Evolutionary conservation across 2,888 invertebrate genomes (phyloP).

Genomic region (Pharmacophagus antenor): DNA sequence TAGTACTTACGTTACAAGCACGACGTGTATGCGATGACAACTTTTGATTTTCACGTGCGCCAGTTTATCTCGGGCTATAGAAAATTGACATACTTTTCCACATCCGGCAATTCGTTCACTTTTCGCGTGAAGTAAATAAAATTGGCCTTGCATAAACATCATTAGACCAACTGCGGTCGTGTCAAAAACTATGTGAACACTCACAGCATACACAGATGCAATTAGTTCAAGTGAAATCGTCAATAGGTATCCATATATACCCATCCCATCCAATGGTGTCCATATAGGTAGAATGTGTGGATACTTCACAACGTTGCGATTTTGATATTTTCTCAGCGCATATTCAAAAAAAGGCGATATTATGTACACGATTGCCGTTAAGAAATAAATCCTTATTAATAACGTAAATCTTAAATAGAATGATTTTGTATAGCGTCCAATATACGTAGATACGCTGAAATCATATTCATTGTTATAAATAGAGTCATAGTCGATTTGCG

Average conservation of each 20-base stretch:
- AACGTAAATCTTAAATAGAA: slow-evolving; percentile 43
- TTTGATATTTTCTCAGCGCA: slow-evolving; percentile 37
- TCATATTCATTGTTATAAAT: slow-evolving; percentile 42
- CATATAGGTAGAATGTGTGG: slow-evolving; percentile 63
- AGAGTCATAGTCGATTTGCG: slow-evolving; percentile 42
- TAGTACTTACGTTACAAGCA: slow-evolving; percentile 51
- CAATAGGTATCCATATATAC: slow-evolving; percentile 44
- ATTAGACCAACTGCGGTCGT: slow-evolving; percentile 54
- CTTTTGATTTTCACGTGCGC: slow-evolving; percentile 54
- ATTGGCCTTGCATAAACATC: slow-evolving; percentile 64
- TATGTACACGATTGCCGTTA: slow-evolving; percentile 50
- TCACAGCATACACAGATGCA: slow-evolving; percentile 53
- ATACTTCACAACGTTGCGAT: slow-evolving; percentile 34
- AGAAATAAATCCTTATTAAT: slow-evolving; percentile 49
- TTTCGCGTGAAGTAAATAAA: slow-evolving; percentile 46
- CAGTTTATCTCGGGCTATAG: slow-evolving; percentile 45
- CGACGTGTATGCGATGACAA: slow-evolving; percentile 50
- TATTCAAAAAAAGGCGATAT: slow-evolving; percentile 59
- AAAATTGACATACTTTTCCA: slow-evolving; percentile 40
- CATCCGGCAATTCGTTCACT: slow-evolving; percentile 54
- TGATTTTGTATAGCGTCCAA: slow-evolving; percentile 46
- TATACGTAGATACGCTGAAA: slow-evolving; percentile 35
- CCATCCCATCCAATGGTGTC: slow-evolving; percentile 48
- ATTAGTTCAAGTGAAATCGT: slow-evolving; percentile 48
- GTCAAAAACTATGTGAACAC: slow-evolving; percentile 58